Evolutionary conservation across 2,888 invertebrate genomes (phyloP).

Genomic region (Drosophila eohydei): DNA sequence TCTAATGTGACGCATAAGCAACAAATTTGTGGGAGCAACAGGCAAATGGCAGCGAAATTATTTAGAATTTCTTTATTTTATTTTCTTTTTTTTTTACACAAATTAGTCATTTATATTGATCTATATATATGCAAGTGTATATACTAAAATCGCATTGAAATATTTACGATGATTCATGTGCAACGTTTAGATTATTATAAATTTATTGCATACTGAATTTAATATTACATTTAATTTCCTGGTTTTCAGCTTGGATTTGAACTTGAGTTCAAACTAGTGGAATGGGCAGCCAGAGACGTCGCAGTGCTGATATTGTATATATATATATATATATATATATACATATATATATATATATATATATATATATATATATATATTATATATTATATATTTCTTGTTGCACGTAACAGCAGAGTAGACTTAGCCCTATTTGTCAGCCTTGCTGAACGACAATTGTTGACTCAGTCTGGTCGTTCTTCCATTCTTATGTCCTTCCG

Average conservation of each 20-base stretch:
- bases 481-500: not conserved
- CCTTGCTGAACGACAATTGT: no score
- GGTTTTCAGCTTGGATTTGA: not conserved
- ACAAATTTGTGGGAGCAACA: conserved; percentile 10
- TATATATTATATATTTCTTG: no score
- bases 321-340: no score
- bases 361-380: no score
- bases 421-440: no score
- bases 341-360: no score
- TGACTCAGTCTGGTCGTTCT: no score
- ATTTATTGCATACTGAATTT: not conserved
- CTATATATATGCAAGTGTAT: conserved; percentile 6
- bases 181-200: not conserved
- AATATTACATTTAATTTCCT: conserved; percentile 1
- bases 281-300: not conserved
- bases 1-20: conserved; percentile 29
- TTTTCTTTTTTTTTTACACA: not conserved
- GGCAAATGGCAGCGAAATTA: not conserved
- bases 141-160: not conserved
- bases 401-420: no score
- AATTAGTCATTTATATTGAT: conserved; percentile 24
- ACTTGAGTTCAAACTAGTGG: not conserved
- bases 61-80: conserved; percentile 3
- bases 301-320: not conserved
- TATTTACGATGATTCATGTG: conserved; percentile 13